These are phyloP conservation scores for Ondatra zibethicus DNA, from an alignment of 2,113 vertebrate species.

Conservation along the genomic window DNA sequence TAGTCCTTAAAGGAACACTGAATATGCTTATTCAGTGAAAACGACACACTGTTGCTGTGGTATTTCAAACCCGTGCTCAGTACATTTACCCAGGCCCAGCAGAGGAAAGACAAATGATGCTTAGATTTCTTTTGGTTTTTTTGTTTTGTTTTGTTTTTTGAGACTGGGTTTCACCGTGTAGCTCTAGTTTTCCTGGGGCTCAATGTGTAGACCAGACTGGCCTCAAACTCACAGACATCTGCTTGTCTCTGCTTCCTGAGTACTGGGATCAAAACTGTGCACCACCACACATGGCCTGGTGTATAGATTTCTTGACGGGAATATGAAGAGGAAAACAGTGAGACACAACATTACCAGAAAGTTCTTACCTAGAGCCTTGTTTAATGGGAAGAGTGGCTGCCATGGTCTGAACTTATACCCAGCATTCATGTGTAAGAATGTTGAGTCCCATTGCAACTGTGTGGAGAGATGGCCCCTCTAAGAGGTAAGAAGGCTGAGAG, in stretches of 20 bases:
- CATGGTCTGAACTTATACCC: neutral
- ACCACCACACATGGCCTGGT: neutral
- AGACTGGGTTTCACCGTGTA: neutral
- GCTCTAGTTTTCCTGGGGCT: neutral
- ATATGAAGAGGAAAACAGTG: neutral
- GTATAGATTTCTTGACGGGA: neutral
- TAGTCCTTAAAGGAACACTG: slow-evolving; percentile 8
- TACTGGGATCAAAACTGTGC: neutral
- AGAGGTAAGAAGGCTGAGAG: neutral
- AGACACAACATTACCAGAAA: neutral
- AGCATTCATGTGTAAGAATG: neutral
- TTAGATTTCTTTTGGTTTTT: neutral
- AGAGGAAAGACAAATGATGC: slow-evolving; percentile 9
- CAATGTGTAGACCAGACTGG: neutral
- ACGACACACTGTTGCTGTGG: neutral
- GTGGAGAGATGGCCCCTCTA: neutral
- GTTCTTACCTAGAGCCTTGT: neutral
- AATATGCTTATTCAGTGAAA: neutral
- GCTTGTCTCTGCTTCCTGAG: neutral
- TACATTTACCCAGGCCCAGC: neutral
- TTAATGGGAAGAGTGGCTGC: neutral
- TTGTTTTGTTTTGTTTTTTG: neutral
- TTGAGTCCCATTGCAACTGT: neutral
- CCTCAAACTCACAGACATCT: neutral
- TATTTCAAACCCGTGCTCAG: neutral